These are phyloP conservation scores for Agriopis leucophaearia DNA, from an alignment of 2,888 invertebrate genomes.

Conservation along the genomic window DNA sequence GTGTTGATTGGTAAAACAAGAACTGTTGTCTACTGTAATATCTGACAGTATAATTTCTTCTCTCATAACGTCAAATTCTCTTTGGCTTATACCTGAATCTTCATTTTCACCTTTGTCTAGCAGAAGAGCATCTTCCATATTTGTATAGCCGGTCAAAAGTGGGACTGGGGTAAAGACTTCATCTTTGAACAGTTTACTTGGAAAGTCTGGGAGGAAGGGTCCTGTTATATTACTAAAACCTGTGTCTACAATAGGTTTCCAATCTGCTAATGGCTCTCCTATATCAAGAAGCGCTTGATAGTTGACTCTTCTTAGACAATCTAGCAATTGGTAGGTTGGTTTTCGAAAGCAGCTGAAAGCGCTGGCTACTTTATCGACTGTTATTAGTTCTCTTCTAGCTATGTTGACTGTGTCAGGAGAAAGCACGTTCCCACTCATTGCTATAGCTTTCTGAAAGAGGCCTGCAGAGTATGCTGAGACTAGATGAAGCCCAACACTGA, in stretches of 20 bases:
- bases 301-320: slow-evolving; percentile 89
- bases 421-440: slow-evolving; percentile 93
- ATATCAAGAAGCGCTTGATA: slow-evolving; percentile 87
- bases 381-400: slow-evolving; percentile 87
- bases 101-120: slow-evolving; percentile 85
- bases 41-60: slow-evolving; percentile 88
- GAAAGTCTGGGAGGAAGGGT: slow-evolving; percentile 89
- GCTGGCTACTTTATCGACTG: slow-evolving; percentile 88
- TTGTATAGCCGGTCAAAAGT: slow-evolving; percentile 91
- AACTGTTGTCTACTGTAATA: slow-evolving; percentile 85
- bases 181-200: slow-evolving; percentile 87
- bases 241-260: slow-evolving; percentile 93
- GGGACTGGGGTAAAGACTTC: slow-evolving; percentile 90
- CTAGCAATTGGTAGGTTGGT: slow-evolving; percentile 89
- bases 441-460: slow-evolving; percentile 91
- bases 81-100: slow-evolving; percentile 87
- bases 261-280: slow-evolving; percentile 87
- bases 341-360: slow-evolving; percentile 90
- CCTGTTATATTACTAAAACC: slow-evolving; percentile 89
- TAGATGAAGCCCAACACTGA: slow-evolving; percentile 92
- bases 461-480: slow-evolving; percentile 89
- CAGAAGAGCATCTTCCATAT: slow-evolving; percentile 93
- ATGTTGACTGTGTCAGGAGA: slow-evolving; percentile 88
- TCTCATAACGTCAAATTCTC: slow-evolving; percentile 88
- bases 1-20: slow-evolving; percentile 88